Base-by-base conservation (phyloP, 1,140 invertebrate genomes). In the Helicoverpa armigera region DNA sequence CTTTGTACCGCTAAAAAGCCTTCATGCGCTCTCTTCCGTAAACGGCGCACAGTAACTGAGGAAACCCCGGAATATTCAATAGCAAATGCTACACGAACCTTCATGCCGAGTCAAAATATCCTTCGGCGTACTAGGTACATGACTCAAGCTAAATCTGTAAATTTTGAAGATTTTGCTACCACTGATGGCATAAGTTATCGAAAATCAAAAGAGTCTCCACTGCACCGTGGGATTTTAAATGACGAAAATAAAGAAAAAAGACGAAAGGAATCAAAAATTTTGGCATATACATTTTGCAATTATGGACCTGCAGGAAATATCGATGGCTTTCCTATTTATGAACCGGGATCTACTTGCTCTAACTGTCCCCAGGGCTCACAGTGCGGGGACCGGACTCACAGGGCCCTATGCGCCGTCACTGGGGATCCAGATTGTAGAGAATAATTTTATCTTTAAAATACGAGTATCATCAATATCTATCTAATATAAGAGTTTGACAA, bases 291-390 rank as follows among this genome's bases (percentile, higher is more conserved):
- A 56, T 89, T 94, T 85, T 94, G 93, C 80, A 94, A 94, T 77
- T 94, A 94, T 56, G 93, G 93, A 2, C 93, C 93, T 29, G 92
- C 92, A 31, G 93, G 93, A 12, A 94, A 94, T 76, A 90, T 93
- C 51, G 90, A 92, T 16, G 93, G 93, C 2, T 93, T 93, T 72
- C 93, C 93, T 10, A 94, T 94, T 79, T 94, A 94, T 69, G 88
- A 93, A 73, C 87, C 88, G 11, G 93, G 93, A 2, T 48, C 79
- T 2, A 88, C 90, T 48, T 94, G 93, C 65, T 85, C 80, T 48
- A 91, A 92, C 80, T 94, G 93, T 77, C 93, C 93, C 0, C 88
- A 90, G 56, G 93, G 92, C 9, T 93, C 93, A 12, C 81, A 78
- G 12, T 94, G 93, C 78, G 84, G 84, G 2, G 89, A 93, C 79